Evolutionary conservation across 1,140 invertebrate genomes (phyloP), one percentile per base, ranked within the genome.

Genomic region (Caerostris extrusa): DNA sequence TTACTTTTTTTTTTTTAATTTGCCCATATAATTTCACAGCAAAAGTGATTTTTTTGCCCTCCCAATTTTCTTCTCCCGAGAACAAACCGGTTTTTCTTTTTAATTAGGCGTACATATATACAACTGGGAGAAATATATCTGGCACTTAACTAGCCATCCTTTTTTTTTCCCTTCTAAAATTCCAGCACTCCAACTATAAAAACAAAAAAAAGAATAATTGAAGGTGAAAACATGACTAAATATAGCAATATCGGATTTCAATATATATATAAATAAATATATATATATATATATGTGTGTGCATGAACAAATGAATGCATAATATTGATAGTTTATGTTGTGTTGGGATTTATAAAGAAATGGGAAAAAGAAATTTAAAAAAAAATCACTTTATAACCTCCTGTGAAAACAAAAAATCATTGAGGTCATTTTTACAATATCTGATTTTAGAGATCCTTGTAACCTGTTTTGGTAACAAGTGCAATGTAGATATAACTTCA

Each of bases 331-430:
- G n/a, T 14, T 3, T 7, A 19, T 57, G 17, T 19, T 56, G 71
- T 93, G 92, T 93, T 93, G 92, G 92, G 50, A 93, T 93, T 93
- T 89, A 57, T 89, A 89, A 89, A 93, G 69, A 93, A 82, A 88
- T 89, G 53, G 7, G 69, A 93, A 82, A 88, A 93, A 58, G 7
- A 88, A 17, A 64, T 64, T 67, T 14, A 14, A 14, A 81, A 8
- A 34, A 34, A 85, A 56, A 90, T 93, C 82, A 93, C 92, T 93
- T 88, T 89, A 56, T 93, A 89, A 56, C 86, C 69, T 93, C 53
- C 64, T 53, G 34, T 56, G 57, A 64, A 85, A 85, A 8, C n/a
- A 53, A 57, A 83, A 55, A 87, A 12, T n/a, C 60, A 85, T 55
- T 64, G 87, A 85, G 57, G 71, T 93, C 83, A 82, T 93, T 93